phyloP scores from a whole-genome alignment of 2,797 vertebrate species.

The Pseudomugil gertrudae region DNA sequence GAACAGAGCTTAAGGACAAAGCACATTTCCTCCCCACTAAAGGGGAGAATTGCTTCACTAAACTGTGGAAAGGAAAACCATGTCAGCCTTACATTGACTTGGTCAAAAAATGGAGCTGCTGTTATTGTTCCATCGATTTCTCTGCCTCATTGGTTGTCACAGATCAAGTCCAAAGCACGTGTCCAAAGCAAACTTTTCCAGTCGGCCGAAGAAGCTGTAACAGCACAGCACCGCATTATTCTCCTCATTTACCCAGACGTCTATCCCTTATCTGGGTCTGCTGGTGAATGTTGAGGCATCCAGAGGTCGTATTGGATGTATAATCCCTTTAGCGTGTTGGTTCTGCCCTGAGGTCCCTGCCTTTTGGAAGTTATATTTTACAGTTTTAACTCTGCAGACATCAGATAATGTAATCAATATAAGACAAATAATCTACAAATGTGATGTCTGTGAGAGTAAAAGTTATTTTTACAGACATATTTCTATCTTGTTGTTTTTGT shows the following conservation, averaged over 20 bases:
- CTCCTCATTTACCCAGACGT: conserved; percentile 13
- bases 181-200: conserved; percentile 22
- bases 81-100: conserved; percentile 61
- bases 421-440: not conserved
- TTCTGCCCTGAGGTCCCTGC: not conserved
- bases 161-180: conserved; percentile 28
- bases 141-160: conserved; percentile 43
- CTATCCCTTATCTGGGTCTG: not conserved
- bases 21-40: conserved; percentile 41
- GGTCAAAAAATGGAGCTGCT: conserved; percentile 50
- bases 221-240: conserved; percentile 10
- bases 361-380: not conserved
- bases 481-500: not conserved
- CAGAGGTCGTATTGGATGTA: not conserved
- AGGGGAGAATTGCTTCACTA: conserved; percentile 57
- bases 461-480: not conserved
- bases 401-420: too few relatives aligned
- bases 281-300: conserved; percentile 4
- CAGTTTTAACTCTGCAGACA: not conserved
- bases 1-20: conserved; percentile 50
- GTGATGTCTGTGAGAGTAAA: not conserved
- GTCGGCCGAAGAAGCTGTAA: conserved; percentile 15
- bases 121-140: conserved; percentile 63
- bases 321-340: not conserved
- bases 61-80: conserved; percentile 48